Evolutionary conservation across 2,113 vertebrate species (phyloP), one percentile per base, ranked within the genome.

Genomic region (Pitta sordida): DNA sequence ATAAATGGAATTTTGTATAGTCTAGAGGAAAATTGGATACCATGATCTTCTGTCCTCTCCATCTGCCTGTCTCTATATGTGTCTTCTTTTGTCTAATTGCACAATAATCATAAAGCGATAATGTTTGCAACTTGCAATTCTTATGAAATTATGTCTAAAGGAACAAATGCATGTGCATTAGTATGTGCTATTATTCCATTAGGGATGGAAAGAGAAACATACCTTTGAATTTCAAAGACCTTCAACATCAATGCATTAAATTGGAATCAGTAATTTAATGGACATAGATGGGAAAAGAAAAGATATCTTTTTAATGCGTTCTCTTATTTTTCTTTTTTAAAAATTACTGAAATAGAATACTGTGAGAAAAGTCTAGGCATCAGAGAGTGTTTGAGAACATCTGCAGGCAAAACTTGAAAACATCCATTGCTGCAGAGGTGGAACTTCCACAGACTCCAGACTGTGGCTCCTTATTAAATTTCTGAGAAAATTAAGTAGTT

Each of bases 111-210:
- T 74, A 80, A 97, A 94, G 71, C 6, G 4, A 91, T 87, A 82
- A 86, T 95, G 94, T 93, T 96, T 95, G 90, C 64, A 95, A 90
- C 94, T 96, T 95, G 51, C 39, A 68, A 91, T 87, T 92, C 86
- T 86, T 88, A 93, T 60, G 36, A 79, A 94, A 95, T 89, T 76
- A 85, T 77, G 41, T 86, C 86, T 94, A 94, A 95, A 95, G 88
- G 95, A 97, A 96, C 91, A 96, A 96, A 94, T 93, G 73, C 44
- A 58, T 95, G 90, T 96, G 91, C 95, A 95, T 97, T 97, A 96
- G 78, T 65, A 85, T 80, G 60, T 95, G 88, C 83, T 96, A 95
- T 97, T 97, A 96, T 96, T 77, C 96, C 94, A 95, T 96, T 96
- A 96, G 68, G 19, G 76, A 62, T 68, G 43, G 83, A 68, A 95